phyloP scores from a whole-genome alignment of 1,140 invertebrate genomes.

The Heterodera carotae region DNA sequence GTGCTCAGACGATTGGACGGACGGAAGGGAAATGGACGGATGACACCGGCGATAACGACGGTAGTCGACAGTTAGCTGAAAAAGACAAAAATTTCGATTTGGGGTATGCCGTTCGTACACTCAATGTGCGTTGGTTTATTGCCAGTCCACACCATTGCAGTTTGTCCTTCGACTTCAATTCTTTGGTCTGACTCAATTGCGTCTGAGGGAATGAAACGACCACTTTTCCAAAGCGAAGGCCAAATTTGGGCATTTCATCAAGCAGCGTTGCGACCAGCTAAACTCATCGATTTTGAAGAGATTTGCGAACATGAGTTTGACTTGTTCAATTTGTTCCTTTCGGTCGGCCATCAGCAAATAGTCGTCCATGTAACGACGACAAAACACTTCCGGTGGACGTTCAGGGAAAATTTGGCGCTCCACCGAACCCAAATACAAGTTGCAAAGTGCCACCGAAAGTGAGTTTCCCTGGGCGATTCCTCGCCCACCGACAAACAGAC shows the following conservation, averaged over 20 bases:
- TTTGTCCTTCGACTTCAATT: constrained; percentile 31
- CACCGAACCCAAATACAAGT: constrained; percentile 36
- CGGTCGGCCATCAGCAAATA: constrained; percentile 29
- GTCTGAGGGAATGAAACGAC: constrained; percentile 7
- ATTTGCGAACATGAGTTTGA: constrained; percentile 3
- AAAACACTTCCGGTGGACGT: constrained; percentile 31
- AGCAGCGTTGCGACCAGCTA: constrained; percentile 13
- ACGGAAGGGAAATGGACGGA: constrained; percentile 12
- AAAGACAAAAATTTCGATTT: neutral
- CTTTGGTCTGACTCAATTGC: neutral
- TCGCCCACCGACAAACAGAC: constrained; percentile 9
- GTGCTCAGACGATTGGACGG: constrained; percentile 1
- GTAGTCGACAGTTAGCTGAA: constrained; percentile 41
- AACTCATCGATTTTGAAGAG: neutral
- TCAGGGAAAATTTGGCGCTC: constrained; percentile 38
- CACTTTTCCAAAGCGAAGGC: constrained; percentile 27
- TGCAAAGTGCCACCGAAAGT: constrained; percentile 32
- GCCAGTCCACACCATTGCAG: constrained; percentile 37
- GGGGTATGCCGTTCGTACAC: neutral
- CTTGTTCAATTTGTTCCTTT: constrained; percentile 35
- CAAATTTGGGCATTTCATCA: neutral
- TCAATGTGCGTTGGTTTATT: constrained; percentile 33
- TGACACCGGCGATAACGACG: constrained; percentile 23
- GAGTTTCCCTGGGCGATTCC: constrained; percentile 30
- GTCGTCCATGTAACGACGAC: constrained; percentile 37